Evolutionary conservation across 2,888 invertebrate species (phyloP).

Genomic region (Biston betularia): DNA sequence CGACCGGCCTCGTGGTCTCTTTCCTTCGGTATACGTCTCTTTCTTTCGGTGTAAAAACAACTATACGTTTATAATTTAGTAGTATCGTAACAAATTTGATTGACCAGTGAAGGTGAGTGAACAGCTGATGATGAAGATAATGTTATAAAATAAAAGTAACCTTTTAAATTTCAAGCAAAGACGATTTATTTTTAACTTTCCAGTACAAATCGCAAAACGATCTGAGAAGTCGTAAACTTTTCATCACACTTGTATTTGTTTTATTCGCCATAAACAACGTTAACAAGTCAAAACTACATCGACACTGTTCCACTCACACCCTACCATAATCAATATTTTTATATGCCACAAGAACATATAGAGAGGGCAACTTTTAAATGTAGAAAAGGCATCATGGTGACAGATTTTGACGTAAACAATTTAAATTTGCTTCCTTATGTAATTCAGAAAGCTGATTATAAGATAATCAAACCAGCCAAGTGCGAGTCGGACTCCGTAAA

Average conservation of each 20-base stretch:
- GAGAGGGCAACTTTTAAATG: slow-evolving; percentile 3
- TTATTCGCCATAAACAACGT: slow-evolving; percentile 62
- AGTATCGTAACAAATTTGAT: too few species aligned
- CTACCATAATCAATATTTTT: slow-evolving; percentile 49
- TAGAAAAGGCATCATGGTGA: not conserved
- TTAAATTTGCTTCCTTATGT: too few species aligned
- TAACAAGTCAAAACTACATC: slow-evolving; percentile 77
- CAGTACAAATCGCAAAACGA: slow-evolving; percentile 11
- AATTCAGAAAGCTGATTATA: too few species aligned
- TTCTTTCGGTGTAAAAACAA: too few species aligned
- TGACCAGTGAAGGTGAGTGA: too few species aligned
- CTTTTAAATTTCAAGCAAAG: not conserved
- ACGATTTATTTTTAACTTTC: not conserved
- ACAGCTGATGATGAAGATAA: too few species aligned
- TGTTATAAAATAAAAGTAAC: not conserved
- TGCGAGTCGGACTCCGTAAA: too few species aligned
- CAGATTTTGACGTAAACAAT: too few species aligned
- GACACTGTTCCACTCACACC: slow-evolving; percentile 67
- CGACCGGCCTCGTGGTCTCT: too few species aligned
- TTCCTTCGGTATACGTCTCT: too few species aligned
- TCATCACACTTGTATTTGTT: slow-evolving; percentile 56
- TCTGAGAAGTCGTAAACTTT: slow-evolving; percentile 23
- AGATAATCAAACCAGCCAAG: too few species aligned
- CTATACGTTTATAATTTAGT: too few species aligned
- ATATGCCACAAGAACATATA: slow-evolving; percentile 21